A percentile compares a stretch with the other conserved stretches of the same genome.
These are phyloP conservation scores for Pachymerium ferrugineum DNA, from an alignment of 2,888 invertebrate species.

Conservation along the genomic window DNA sequence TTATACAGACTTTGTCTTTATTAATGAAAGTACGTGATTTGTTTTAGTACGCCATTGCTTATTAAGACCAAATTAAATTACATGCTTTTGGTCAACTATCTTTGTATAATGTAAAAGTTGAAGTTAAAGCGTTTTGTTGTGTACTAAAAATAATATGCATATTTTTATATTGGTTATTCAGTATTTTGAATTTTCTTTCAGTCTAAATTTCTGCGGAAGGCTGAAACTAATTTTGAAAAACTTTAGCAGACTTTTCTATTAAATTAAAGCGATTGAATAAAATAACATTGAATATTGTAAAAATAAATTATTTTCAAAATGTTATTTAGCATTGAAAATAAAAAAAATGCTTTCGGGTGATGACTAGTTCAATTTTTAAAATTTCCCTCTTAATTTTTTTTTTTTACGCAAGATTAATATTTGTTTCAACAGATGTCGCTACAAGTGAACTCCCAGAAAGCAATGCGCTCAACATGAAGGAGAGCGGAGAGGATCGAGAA, in stretches of 20 bases:
- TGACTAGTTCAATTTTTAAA: too few species aligned
- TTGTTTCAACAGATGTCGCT: neutral
- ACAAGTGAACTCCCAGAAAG: neutral
- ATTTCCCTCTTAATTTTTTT: neutral
- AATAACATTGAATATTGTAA: neutral
- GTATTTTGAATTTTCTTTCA: neutral
- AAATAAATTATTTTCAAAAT: neutral
- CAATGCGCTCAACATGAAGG: neutral
- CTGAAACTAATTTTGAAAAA: neutral
- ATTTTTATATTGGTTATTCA: constrained; percentile 10
- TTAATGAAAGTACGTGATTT: neutral
- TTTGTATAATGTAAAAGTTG: too few species aligned
- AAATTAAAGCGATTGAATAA: neutral
- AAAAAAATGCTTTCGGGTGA: too few species aligned
- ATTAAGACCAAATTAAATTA: neutral
- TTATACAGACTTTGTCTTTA: neutral
- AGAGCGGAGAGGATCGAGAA: neutral
- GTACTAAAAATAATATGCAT: neutral
- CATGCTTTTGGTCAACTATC: too few species aligned
- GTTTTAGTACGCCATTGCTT: neutral
- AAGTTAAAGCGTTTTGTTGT: too few species aligned
- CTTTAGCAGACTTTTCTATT: neutral
- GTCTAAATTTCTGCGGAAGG: neutral
- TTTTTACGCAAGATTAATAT: neutral
- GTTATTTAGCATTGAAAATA: neutral